phyloP scores from a whole-genome alignment of 2,888 invertebrate genomes.

The Mythimna pallens region DNA sequence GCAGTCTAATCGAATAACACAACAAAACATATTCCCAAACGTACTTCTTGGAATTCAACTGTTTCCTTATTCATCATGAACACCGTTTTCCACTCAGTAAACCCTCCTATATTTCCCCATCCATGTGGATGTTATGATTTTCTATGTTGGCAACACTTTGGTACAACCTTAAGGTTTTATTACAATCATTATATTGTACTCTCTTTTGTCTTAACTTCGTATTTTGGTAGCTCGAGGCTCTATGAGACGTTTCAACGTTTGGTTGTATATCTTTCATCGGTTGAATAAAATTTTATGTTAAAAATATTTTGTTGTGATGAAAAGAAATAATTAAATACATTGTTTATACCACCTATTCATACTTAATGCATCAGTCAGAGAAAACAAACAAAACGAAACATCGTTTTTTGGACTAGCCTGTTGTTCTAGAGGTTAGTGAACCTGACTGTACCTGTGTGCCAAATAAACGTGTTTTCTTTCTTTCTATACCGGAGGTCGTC shows the following conservation, averaged over 20 bases:
- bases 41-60: slow-evolving; percentile 14
- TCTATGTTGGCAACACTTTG: slow-evolving; percentile 9
- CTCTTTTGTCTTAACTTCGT: slow-evolving; percentile 20
- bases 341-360: neutral
- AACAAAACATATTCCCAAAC: slow-evolving; percentile 23
- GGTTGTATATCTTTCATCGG: slow-evolving; percentile 6
- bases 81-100: slow-evolving; percentile 41
- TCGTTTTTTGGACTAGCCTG: neutral
- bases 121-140: slow-evolving; percentile 20
- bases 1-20: slow-evolving; percentile 20
- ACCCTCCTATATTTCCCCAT: slow-evolving; percentile 10
- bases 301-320: slow-evolving; percentile 2
- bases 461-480: no score
- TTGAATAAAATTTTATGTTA: neutral
- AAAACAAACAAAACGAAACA: neutral
- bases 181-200: slow-evolving; percentile 20
- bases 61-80: slow-evolving; percentile 33
- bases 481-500: no score
- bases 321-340: slow-evolving; percentile 7
- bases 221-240: slow-evolving; percentile 13
- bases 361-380: neutral
- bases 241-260: slow-evolving; percentile 8
- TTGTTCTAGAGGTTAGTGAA: no score
- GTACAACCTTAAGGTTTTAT: slow-evolving; percentile 24
- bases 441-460: no score